Percentiles rank a stretch among this genome's conserved stretches.
Conservation (phyloP, 2,888 invertebrate genomes). For the Siphlonurus alternatus region DNA sequence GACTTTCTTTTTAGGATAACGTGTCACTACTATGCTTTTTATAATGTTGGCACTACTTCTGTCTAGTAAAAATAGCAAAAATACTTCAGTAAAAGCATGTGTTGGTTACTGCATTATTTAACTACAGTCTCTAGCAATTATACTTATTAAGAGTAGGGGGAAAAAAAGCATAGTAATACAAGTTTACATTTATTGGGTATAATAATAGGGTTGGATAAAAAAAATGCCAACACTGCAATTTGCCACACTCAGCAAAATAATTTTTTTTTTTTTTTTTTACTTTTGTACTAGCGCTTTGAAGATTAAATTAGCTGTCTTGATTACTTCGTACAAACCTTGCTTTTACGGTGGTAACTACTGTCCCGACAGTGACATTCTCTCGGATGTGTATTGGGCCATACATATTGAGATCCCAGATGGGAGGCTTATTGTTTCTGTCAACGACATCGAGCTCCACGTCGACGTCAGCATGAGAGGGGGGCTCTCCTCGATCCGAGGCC, state of each 20-base stretch:
- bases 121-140: not conserved
- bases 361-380: constrained; percentile 98
- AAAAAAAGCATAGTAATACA: not conserved
- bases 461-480: constrained; percentile 86
- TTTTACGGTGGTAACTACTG: constrained; percentile 95
- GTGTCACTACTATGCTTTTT: not conserved
- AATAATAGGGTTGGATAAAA: not conserved
- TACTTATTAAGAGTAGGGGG: not conserved
- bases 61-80: too few species aligned
- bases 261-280: not conserved
- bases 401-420: constrained; percentile 86
- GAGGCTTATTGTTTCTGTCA: constrained; percentile 96
- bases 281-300: too few species aligned
- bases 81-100: not conserved
- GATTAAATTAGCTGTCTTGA: too few species aligned
- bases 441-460: constrained; percentile 97
- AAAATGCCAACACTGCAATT: not conserved
- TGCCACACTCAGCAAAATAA: not conserved
- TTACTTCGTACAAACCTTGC: constrained; percentile 47
- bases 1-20: not conserved
- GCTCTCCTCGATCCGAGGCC: constrained; percentile 88
- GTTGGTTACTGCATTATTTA: not conserved
- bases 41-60: not conserved
- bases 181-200: not conserved
- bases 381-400: constrained; percentile 96